These are phyloP conservation scores for Ciona savignyi DNA, from an alignment of 23 tunicate genomes.

Conservation along the genomic window DNA sequence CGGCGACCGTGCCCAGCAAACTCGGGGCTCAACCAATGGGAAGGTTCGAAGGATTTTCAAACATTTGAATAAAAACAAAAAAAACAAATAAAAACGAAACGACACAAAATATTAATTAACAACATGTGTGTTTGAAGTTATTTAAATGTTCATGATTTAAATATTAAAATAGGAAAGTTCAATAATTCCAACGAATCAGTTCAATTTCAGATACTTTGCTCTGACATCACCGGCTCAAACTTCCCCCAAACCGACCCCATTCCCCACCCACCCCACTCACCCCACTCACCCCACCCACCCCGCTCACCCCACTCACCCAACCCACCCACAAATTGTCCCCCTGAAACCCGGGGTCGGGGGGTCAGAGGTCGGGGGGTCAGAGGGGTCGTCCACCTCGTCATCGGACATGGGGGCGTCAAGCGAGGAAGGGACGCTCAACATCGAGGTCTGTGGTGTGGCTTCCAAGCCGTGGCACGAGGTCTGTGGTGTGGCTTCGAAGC, in stretches of 20 bases:
- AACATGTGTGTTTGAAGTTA: too few species aligned
- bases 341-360: too few species aligned
- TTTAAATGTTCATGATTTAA: background rate
- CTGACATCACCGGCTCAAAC: conserved; percentile 60
- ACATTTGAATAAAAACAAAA: too few species aligned
- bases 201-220: conserved; percentile 54
- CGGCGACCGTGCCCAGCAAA: conserved; percentile 36
- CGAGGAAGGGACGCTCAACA: conserved; percentile 29
- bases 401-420: conserved; percentile 27
- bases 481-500: background rate
- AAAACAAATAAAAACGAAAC: too few species aligned
- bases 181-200: background rate
- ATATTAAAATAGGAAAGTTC: background rate
- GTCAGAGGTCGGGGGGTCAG: background rate
- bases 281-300: too few species aligned
- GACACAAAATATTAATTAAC: too few species aligned
- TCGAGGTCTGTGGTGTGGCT: background rate
- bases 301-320: too few species aligned
- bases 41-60: conserved; percentile 18
- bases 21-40: conserved; percentile 37
- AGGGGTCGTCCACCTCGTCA: conserved; percentile 13
- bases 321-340: background rate
- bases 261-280: too few species aligned
- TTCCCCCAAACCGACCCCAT: conserved; percentile 10
- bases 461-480: conserved; percentile 4